These are phyloP conservation scores for Actenoides hombroni DNA, from an alignment of 2,113 vertebrate genomes.

Conservation along the genomic window DNA sequence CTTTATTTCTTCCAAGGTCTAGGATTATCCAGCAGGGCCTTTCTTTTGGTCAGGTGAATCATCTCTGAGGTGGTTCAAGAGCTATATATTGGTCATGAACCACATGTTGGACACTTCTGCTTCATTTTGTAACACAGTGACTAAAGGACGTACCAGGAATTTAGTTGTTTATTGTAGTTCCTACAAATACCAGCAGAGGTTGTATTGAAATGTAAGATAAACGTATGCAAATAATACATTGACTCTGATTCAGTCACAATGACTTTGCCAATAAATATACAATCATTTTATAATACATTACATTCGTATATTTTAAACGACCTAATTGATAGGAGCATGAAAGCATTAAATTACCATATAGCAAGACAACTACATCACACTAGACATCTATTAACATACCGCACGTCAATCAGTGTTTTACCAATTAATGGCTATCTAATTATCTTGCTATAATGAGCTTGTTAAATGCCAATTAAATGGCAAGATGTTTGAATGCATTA, in stretches of 20 bases:
- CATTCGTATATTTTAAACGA: conserved; percentile 62
- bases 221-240: conserved; percentile 9
- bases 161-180: neutral
- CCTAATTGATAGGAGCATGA: conserved; percentile 62
- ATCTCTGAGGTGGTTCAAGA: neutral
- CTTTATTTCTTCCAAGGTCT: neutral
- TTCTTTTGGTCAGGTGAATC: neutral
- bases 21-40: neutral
- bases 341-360: conserved; percentile 72
- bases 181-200: conserved; percentile 37
- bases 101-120: neutral
- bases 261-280: conserved; percentile 62
- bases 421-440: conserved; percentile 80
- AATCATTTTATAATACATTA: conserved; percentile 56
- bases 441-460: conserved; percentile 74
- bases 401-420: conserved; percentile 74
- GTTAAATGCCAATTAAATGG: conserved; percentile 78
- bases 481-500: conserved; percentile 75
- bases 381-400: conserved; percentile 69
- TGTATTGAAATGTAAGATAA: conserved; percentile 40
- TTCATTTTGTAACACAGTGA: rapidly evolving
- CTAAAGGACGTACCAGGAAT: neutral
- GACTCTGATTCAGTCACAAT: conserved; percentile 7
- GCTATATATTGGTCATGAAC: rapidly evolving
- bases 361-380: conserved; percentile 51